Evolutionary conservation across 2,113 vertebrate species (phyloP), one percentile per base, ranked within the genome.

Genomic region (Macquaria australasica): DNA sequence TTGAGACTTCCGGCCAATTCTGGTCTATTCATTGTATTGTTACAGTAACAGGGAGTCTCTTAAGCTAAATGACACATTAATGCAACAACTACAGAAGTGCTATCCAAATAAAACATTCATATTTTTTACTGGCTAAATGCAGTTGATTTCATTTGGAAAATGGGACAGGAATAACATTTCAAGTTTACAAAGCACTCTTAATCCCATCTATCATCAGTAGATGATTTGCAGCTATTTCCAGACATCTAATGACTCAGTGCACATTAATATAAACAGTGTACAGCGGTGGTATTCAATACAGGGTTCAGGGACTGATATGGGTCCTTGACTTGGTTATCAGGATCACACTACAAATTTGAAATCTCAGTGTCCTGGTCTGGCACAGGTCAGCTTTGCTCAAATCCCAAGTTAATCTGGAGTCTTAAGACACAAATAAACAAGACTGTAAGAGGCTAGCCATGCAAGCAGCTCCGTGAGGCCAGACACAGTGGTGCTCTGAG

Each of bases 31-130:
- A 79, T 85, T 80, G 73, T 25, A 18, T 14, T 68, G 41, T 85
- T 71, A 80, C 64, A 71, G 34, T 43, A 67, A 86, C 45, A 43
- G 34, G 53, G 34, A 68, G 45, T 58, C 60, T 68, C 18, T 64
- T 74, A 39, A 59, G 39, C 48, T 80, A 50, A 76, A 56, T 41
- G 75, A 68, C 71, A 51, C 64, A 74, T 83, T 68, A 31, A 86
- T 62, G 51, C 73, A 28, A 34, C 18, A 83, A 63, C 62, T 64
- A 16, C 69, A 72, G 53, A 76, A 73, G 39, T 60, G 21, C 37
- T 25, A 34, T 87, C 87, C 86, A 92, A 87, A 81, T 51, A 70
- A 81, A 88, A 82, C 76, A 82, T 60, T 50, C 5, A 21, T 69
- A 1, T 41, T 63, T 53, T 48, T 48, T 48, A 16, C 14, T 48